Conservation (phyloP, 2,797 vertebrate species). For the Danio jaintianensis region DNA sequence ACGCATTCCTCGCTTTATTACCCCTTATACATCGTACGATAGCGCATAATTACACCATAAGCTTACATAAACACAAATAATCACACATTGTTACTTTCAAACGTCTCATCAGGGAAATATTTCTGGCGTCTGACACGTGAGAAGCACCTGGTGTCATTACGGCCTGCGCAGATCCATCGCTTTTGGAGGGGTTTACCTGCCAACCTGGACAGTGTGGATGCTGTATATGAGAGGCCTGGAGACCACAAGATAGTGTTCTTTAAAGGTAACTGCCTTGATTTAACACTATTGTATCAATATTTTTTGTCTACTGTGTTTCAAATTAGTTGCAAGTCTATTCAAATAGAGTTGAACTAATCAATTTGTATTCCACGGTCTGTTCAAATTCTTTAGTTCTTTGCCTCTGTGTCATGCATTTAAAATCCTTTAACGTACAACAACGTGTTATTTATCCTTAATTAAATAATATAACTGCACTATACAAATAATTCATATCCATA, state of each 20-base stretch:
- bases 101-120: constrained; percentile 84
- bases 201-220: constrained; percentile 91
- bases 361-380: no score
- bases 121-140: constrained; percentile 95
- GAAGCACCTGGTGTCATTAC: constrained; percentile 93
- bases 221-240: constrained; percentile 89
- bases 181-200: constrained; percentile 94
- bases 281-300: no score
- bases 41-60: constrained; percentile 47
- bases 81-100: constrained; percentile 16
- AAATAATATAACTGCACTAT: no score
- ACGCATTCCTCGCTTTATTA: constrained; percentile 61
- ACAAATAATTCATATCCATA: no score
- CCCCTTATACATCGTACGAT: constrained; percentile 55
- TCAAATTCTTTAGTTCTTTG: no score
- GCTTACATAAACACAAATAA: constrained; percentile 9
- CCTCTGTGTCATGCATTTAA: no score
- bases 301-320: no score
- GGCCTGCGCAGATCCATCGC: constrained; percentile 91
- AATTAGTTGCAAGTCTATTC: no score
- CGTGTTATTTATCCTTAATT: no score
- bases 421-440: no score
- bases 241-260: constrained; percentile 98
- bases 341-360: no score
- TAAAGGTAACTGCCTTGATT: constrained; percentile 81